Evolutionary conservation across 2,113 vertebrate species (phyloP).

Genomic region (Phyllostomus discolor): DNA sequence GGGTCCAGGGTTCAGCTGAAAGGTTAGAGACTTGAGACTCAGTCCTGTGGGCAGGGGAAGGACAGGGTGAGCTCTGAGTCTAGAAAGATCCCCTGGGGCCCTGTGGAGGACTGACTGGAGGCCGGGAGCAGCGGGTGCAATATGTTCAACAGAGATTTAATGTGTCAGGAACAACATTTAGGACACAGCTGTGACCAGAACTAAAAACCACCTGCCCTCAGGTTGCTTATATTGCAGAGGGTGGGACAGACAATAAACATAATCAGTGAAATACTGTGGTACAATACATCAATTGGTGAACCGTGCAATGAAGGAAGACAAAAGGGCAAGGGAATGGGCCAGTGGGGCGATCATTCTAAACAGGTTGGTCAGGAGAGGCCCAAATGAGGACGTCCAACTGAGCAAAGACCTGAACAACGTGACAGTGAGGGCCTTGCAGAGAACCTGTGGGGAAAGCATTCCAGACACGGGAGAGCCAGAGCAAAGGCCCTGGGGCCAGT

Average conservation of each 20-base stretch:
- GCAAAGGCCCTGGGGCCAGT: background rate
- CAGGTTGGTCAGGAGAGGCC: background rate
- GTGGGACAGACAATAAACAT: no score
- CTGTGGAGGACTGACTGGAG: background rate
- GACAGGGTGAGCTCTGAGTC: background rate
- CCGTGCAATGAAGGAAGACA: background rate
- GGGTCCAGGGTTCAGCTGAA: background rate
- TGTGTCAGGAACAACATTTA: background rate
- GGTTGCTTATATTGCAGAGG: background rate
- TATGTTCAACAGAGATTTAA: background rate
- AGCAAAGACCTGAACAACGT: background rate
- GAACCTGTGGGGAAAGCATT: background rate
- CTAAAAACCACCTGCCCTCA: background rate
- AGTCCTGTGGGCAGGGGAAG: background rate
- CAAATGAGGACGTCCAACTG: background rate
- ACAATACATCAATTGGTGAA: background rate
- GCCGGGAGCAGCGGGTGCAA: background rate
- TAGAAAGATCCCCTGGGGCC: background rate
- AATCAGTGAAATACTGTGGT: background rate
- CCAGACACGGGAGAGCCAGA: background rate
- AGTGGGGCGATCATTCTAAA: background rate
- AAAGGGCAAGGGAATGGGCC: background rate
- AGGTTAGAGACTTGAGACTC: background rate
- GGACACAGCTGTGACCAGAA: background rate
- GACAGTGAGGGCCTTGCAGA: background rate